phyloP scores from a whole-genome alignment of 2,113 vertebrate species.

The Leptodactylus fuscus region DNA sequence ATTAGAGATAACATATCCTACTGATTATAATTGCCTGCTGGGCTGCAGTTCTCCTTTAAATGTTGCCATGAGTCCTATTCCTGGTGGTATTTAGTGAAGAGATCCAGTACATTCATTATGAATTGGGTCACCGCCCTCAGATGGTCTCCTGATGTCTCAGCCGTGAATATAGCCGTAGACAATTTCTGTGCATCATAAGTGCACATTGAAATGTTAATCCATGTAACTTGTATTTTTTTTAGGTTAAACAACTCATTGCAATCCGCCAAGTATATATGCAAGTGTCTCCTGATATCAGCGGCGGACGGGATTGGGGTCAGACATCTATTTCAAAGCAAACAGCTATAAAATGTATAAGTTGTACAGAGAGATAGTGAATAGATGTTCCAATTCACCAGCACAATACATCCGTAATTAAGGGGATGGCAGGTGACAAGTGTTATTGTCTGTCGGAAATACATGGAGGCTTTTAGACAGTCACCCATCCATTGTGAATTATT shows the following conservation, averaged over 20 bases:
- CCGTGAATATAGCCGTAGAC: not conserved
- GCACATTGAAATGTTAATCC: slow-evolving; percentile 33
- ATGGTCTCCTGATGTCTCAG: slow-evolving; percentile 21
- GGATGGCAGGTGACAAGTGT: slow-evolving; percentile 10
- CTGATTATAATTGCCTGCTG: not conserved
- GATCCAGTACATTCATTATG: not conserved
- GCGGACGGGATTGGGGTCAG: slow-evolving; percentile 36
- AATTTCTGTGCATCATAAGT: slow-evolving; percentile 31
- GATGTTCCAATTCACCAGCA: slow-evolving; percentile 8
- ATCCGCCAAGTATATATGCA: slow-evolving; percentile 6
- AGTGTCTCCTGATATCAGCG: slow-evolving; percentile 4
- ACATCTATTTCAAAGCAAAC: slow-evolving; percentile 30
- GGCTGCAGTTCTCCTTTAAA: not conserved
- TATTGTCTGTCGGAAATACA: not conserved
- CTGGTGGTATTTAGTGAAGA: not conserved
- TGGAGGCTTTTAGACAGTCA: not conserved
- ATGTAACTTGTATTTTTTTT: slow-evolving; percentile 14
- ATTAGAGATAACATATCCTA: not conserved
- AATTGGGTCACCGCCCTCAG: slow-evolving; percentile 19
- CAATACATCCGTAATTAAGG: slow-evolving; percentile 26
- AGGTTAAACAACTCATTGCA: slow-evolving; percentile 55
- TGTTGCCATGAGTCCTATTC: not conserved
- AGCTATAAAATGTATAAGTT: slow-evolving; percentile 7
- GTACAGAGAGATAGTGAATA: slow-evolving; percentile 5
- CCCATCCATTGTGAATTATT: not conserved